These are phyloP conservation scores for Thereva unica DNA, from an alignment of 2,888 invertebrate species.

Conservation along the genomic window DNA sequence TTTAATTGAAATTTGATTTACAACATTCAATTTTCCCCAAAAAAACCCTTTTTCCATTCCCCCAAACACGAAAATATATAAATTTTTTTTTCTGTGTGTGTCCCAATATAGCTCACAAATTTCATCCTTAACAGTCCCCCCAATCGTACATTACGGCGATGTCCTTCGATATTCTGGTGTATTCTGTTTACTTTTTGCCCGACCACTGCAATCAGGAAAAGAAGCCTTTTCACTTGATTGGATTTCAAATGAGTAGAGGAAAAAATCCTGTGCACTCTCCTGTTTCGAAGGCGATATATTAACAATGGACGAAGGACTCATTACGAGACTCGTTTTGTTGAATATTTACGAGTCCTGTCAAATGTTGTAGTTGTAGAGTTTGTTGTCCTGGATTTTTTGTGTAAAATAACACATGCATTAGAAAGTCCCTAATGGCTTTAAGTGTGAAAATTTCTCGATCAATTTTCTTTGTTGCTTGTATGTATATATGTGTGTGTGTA, in stretches of 20 bases:
- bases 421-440: conserved; percentile 2
- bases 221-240: conserved; percentile 33
- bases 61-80: not conserved
- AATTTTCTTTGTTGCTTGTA: too few species aligned
- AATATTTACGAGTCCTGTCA: conserved; percentile 33
- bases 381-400: not conserved
- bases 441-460: not conserved
- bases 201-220: conserved; percentile 24
- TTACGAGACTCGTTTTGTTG: conserved; percentile 19
- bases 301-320: conserved; percentile 29
- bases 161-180: conserved; percentile 20
- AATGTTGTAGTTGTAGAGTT: not conserved
- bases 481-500: not conserved
- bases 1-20: conserved; percentile 49
- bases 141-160: conserved; percentile 1
- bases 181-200: conserved; percentile 29
- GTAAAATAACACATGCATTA: not conserved
- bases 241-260: conserved; percentile 29
- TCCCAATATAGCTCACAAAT: conserved; percentile 3
- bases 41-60: conserved; percentile 38
- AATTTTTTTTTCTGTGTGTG: conserved; percentile 11
- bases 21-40: conserved; percentile 45
- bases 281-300: conserved; percentile 15
- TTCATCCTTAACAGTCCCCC: not conserved
- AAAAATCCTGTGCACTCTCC: conserved; percentile 12